Base-by-base conservation (phyloP, 2,113 vertebrate species). In the Chauna torquata region DNA sequence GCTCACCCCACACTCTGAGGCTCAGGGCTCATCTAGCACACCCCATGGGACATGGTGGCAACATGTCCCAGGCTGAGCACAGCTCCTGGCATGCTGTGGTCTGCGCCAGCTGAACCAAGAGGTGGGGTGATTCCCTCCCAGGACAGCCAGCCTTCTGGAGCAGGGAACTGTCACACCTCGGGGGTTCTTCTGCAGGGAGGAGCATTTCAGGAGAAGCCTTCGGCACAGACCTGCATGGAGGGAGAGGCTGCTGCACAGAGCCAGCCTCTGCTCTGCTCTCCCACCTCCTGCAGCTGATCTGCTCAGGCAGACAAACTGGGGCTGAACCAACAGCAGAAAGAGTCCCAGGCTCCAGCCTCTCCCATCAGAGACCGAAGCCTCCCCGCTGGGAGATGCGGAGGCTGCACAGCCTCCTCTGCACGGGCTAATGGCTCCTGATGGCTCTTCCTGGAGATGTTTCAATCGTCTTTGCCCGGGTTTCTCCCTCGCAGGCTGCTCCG, bases 51-150 rank as follows among this genome's bases (percentile, higher is more conserved):
- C 45, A 7, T 0, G 32, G 12, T 2, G 49, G 59, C 64, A 15
- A 14, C 1, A 0, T 2, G 20, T 23, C 70, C 70, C 79, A 6
- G 54, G 20, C 61, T 8, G 57, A 20, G 81, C 52, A 5, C 2
- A 2, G 62, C 32, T 45, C 50, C 28, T 8, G 16, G 3, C 0
- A 0, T 27, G 18, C 5, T n/a, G 9, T 2, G 1, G 5, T 36
- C 45, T 23, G 30, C 5, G 44, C 27, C 7, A 2, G 42, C 36
- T 52, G 38, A 77, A 42, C 64, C 12, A 36, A 45, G 12, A 16
- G 11, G 27, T 12, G 20, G 8, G 9, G 5, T 2, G 15, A 52
- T 44, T 36, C 50, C 34, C 34, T 38, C 49, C 13, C 64, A 57
- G 11, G 5, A 34, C 38, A n/a, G 8, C 11, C 18, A 32, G 12